Base-by-base conservation (phyloP, 2,113 vertebrate species). In the Bostrychus sinensis region DNA sequence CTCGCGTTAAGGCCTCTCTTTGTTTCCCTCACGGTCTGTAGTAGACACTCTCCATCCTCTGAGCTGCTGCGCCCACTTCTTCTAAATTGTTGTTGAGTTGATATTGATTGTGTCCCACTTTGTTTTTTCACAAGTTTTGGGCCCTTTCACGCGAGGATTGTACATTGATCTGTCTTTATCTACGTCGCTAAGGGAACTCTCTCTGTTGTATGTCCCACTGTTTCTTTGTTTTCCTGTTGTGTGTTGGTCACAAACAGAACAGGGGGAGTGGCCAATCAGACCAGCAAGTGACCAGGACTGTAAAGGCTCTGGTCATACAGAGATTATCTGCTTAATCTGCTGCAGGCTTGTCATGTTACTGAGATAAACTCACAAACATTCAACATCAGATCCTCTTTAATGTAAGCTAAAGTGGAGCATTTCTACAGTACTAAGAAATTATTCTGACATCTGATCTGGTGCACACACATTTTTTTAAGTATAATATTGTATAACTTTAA, bases 271-370 rank as follows among this genome's bases (percentile, higher is more conserved):
- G 22, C 0, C 2, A 23, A 34, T 12, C 43, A 48, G 39, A 12
- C 20, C 20, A 32, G 30, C 5, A 32, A 32, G 62, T 28, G 56
- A 55, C n/a, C n/a, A n/a, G n/a, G 22, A 19, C 23, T 56, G 22
- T 4, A 20, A 9, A 36, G 22, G 5, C 41, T 19, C n/a, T 43
- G 34, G 63, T 62, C 51, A 69, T 66, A 69, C 63, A 12, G 71
- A 67, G 72, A 82, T 80, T 62, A 73, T 69, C 67, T 6, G 3
- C 20, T 70, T 72, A 66, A 68, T 59, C 60, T 55, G 26, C n/a
- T 43, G 68, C n/a, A n/a, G n/a, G 50, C 17, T 30, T 56, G 53
- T 66, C 36, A 32, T 22, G 7, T 78, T 51, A 51, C 48, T n/a
- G 46, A 34, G 43, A 16, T 37, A 36, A 54, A 23, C 39, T 42